Evolutionary conservation across 2,888 invertebrate genomes (phyloP), one percentile per base, ranked within the genome.

Genomic region (Yponomeuta evonymella): DNA sequence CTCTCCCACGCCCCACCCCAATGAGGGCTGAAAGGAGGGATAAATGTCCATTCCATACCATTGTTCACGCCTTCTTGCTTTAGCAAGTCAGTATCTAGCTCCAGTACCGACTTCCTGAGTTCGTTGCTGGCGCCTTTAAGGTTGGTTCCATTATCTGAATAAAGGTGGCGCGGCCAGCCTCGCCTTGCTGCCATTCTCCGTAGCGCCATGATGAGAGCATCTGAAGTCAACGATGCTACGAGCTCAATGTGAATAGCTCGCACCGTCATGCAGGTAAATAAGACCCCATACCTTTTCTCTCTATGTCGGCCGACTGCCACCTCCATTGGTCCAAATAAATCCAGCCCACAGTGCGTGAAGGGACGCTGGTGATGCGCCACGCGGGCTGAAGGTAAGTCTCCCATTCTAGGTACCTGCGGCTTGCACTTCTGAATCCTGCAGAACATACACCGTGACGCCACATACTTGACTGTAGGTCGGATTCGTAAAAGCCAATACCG

Each of bases 1-100:
- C 76, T 72, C 69, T 76, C 76, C 75, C 76, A 76, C 0, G 75
- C 74, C 36, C 74, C 75, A 43, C 74, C 76, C 76, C 71, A 70
- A 64, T 75, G 74, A 6, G 75, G 75, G 62, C 73, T 74, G 1
- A 58, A 70, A 2, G 76, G 75, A 0, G 78, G 76, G 0, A 74
- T 73, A 66, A 76, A 76, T 0, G 63, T 67, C 75, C 75, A 76
- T 10, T 67, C 36, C 3, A 69, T 70, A 1, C 69, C 71, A 10
- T 71, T 8, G 12, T 71, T 74, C 2, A 64, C 15, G 0, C 67
- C 73, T 23, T 69, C 71, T 0, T 30, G 36, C 43, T 72, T 68
- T 11, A 72, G 66, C 3, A 1, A 33, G n/a, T 62, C 69, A 15
- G 70, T 10, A n/a, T 71, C 62, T 48, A 71, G 10, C 66, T 43